Percentiles rank a stretch among this genome's conserved stretches.
Conservation (phyloP, 2,888 invertebrate species). For the Hymenopus coronatus region DNA sequence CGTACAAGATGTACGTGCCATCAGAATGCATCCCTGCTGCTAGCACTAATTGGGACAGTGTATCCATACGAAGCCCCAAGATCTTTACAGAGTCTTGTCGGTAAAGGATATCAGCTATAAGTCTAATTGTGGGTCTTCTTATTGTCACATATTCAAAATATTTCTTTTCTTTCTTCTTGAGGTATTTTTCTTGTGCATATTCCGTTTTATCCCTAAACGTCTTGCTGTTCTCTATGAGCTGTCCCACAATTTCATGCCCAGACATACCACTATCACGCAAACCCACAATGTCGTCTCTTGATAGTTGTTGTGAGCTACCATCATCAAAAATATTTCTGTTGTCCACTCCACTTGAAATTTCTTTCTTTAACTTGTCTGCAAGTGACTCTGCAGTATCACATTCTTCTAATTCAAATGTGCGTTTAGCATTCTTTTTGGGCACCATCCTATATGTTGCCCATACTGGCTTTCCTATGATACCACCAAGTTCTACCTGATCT, state of each 20-base stretch:
- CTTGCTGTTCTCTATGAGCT: slow-evolving; percentile 85
- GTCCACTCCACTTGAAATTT: slow-evolving; percentile 66
- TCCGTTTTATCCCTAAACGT: slow-evolving; percentile 89
- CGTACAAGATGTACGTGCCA: slow-evolving; percentile 73
- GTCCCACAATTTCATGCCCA: slow-evolving; percentile 80
- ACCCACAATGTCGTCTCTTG: slow-evolving; percentile 77
- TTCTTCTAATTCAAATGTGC: slow-evolving; percentile 53
- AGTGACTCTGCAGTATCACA: slow-evolving; percentile 53
- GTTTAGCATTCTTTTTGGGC: slow-evolving; percentile 54
- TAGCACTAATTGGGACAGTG: slow-evolving; percentile 83
- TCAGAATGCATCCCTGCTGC: slow-evolving; percentile 76
- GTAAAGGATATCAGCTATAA: slow-evolving; percentile 83
- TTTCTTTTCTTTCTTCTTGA: slow-evolving; percentile 92
- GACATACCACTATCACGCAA: slow-evolving; percentile 73
- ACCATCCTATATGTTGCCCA: slow-evolving; percentile 75
- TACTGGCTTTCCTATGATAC: slow-evolving; percentile 66
- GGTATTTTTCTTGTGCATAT: slow-evolving; percentile 90
- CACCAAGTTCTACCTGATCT: slow-evolving; percentile 65
- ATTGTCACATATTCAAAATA: slow-evolving; percentile 83
- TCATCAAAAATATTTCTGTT: slow-evolving; percentile 81
- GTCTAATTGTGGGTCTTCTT: slow-evolving; percentile 73
- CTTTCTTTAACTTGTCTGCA: slow-evolving; percentile 62
- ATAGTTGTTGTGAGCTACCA: slow-evolving; percentile 76
- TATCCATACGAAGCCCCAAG: slow-evolving; percentile 78
- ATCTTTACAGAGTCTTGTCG: slow-evolving; percentile 73